These are phyloP conservation scores for Perognathus longimembris DNA, from an alignment of 2,113 vertebrate genomes.

Conservation along the genomic window DNA sequence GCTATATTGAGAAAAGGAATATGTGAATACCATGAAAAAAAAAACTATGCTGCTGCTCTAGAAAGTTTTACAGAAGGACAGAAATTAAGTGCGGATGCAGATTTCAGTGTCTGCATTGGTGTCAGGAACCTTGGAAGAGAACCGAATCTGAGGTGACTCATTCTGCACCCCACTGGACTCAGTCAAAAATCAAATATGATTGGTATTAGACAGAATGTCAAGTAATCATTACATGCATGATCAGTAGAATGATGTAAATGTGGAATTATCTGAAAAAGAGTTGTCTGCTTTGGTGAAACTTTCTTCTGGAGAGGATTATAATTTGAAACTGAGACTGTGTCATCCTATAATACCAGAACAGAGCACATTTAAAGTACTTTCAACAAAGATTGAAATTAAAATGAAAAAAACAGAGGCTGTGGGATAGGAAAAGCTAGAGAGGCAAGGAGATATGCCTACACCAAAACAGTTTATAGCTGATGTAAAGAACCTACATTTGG, in stretches of 20 bases:
- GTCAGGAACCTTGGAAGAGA: not conserved
- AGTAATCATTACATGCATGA: slow-evolving; percentile 94
- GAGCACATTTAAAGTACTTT: slow-evolving; percentile 95
- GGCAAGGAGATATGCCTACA: too few relatives aligned
- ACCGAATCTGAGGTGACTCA: not conserved
- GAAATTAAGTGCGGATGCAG: slow-evolving; percentile 86
- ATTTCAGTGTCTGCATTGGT: not conserved
- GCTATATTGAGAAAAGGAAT: slow-evolving; percentile 95
- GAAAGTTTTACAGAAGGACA: slow-evolving; percentile 90
- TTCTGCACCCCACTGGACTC: not conserved
- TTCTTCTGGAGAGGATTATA: slow-evolving; percentile 91
- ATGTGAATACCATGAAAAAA: slow-evolving; percentile 92
- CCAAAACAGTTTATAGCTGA: too few relatives aligned
- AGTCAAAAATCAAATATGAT: slow-evolving; percentile 84
- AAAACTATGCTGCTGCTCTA: slow-evolving; percentile 91
- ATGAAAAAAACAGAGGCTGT: too few relatives aligned
- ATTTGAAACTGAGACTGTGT: slow-evolving; percentile 90
- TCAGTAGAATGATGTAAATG: slow-evolving; percentile 90
- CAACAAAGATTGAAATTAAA: slow-evolving; percentile 89
- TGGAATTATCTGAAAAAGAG: slow-evolving; percentile 89
- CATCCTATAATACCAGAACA: slow-evolving; percentile 93
- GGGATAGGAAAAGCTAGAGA: too few relatives aligned
- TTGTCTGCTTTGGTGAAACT: slow-evolving; percentile 73
- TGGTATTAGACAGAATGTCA: slow-evolving; percentile 99
- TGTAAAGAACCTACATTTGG: too few relatives aligned